A percentile compares a stretch with the other conserved stretches of the same genome.
These are phyloP conservation scores for Probaryconus sp. DNA, from an alignment of 1,140 invertebrate species.

Conservation along the genomic window DNA sequence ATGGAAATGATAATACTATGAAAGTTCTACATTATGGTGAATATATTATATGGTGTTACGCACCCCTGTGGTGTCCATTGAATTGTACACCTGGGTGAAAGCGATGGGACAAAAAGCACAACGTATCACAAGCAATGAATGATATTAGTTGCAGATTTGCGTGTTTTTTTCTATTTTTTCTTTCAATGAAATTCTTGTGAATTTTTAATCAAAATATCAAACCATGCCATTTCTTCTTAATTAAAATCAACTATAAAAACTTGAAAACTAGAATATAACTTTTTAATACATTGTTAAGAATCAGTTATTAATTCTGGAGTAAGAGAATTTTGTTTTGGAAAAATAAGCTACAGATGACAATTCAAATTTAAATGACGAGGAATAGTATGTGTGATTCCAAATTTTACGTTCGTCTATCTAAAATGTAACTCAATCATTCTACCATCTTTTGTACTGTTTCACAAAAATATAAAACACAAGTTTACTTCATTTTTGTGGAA, in stretches of 20 bases:
- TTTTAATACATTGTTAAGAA: no score
- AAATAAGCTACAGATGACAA: no score
- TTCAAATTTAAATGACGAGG: no score
- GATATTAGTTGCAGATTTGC: slow-evolving; percentile 55
- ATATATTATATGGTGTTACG: slow-evolving; percentile 64
- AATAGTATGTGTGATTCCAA: no score
- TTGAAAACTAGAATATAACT: no score
- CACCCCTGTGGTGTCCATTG: slow-evolving; percentile 80
- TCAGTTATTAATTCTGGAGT: no score
- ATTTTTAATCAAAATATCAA: slow-evolving; percentile 12
- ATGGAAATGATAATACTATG: no score
- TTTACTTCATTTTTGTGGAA: slow-evolving; percentile 17
- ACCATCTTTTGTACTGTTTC: slow-evolving; percentile 10
- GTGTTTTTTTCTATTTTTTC: slow-evolving; percentile 22
- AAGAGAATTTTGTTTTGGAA: no score
- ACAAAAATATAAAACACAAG: slow-evolving; percentile 22
- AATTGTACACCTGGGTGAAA: slow-evolving; percentile 81
- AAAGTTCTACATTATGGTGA: not conserved
- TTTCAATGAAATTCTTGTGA: slow-evolving; percentile 5
- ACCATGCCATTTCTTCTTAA: slow-evolving; percentile 28
- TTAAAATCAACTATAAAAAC: no score
- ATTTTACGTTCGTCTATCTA: slow-evolving; percentile 1
- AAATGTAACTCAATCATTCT: slow-evolving; percentile 13
- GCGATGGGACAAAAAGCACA: slow-evolving; percentile 65
- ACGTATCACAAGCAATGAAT: slow-evolving; percentile 59